phyloP scores from a whole-genome alignment of 2,113 vertebrate genomes.

The Istiophorus platypterus region DNA sequence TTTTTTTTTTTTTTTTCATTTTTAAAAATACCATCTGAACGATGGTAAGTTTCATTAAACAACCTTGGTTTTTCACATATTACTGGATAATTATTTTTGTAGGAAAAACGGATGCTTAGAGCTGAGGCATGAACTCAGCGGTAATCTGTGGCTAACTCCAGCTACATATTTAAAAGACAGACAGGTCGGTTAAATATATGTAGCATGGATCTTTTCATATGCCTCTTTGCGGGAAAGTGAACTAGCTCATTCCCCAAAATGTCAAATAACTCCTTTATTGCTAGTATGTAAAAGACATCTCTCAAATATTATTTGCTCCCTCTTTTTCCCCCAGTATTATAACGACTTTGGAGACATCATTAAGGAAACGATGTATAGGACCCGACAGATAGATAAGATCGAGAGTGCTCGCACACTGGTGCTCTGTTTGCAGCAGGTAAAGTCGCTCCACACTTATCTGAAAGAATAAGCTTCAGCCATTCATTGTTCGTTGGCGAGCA shows the following conservation, averaged over 20 bases:
- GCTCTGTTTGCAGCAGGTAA: constrained; percentile 92
- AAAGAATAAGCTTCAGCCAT: background rate
- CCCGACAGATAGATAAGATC: constrained; percentile 88
- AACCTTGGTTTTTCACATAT: too few species aligned
- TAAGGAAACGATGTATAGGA: constrained; percentile 89
- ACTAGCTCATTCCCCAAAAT: too few species aligned
- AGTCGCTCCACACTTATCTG: background rate
- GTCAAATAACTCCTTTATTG: background rate
- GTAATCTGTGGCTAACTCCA: too few species aligned
- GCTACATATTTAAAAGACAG: too few species aligned
- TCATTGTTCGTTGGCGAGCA: background rate
- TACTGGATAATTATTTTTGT: too few species aligned
- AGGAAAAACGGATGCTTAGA: too few species aligned
- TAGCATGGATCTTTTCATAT: too few species aligned
- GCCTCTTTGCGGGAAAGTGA: too few species aligned
- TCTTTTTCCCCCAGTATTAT: constrained; percentile 81
- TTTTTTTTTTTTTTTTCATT: background rate
- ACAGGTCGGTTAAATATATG: too few species aligned
- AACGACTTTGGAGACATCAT: constrained; percentile 94
- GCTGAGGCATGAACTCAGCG: too few species aligned
- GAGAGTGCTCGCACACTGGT: constrained; percentile 88
- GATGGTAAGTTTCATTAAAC: too few species aligned
- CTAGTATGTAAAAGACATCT: background rate
- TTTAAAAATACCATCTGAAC: background rate
- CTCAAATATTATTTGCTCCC: background rate